Conservation (phyloP, 2,797 vertebrate species). For the Distichodus sexfasciatus region DNA sequence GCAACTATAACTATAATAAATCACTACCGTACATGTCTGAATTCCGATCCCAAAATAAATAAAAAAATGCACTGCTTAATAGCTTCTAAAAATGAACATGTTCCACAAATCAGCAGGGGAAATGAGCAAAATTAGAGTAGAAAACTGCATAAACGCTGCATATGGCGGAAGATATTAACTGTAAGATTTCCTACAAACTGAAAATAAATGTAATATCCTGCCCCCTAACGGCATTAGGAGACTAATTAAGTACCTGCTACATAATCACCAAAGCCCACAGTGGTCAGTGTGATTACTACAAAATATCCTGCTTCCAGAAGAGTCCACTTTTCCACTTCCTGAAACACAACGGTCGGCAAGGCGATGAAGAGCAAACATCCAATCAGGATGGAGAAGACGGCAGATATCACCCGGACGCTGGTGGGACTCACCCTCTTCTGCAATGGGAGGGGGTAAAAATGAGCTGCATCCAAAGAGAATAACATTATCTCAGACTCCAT, state of each 20-base stretch:
- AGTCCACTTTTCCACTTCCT: constrained; percentile 80
- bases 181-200: constrained; percentile 35
- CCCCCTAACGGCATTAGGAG: constrained; percentile 27
- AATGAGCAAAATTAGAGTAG: constrained; percentile 31
- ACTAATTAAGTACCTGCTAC: constrained; percentile 76
- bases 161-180: constrained; percentile 23
- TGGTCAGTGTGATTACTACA: constrained; percentile 90
- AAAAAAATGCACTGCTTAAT: too few relatives aligned
- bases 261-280: constrained; percentile 90
- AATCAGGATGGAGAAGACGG: constrained; percentile 86
- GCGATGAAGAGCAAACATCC: constrained; percentile 89
- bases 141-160: neutral
- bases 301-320: constrained; percentile 87
- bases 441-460: constrained; percentile 57
- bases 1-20: too few relatives aligned
- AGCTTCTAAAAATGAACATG: constrained; percentile 31
- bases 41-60: too few relatives aligned
- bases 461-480: neutral
- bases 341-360: constrained; percentile 83
- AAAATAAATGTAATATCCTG: constrained; percentile 27
- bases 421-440: constrained; percentile 82
- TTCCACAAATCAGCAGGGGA: constrained; percentile 19
- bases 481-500: neutral
- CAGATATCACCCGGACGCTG: constrained; percentile 82
- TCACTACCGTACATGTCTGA: too few relatives aligned